Conservation (phyloP, 2,888 invertebrate species). For the Cryptus viduatorius region DNA sequence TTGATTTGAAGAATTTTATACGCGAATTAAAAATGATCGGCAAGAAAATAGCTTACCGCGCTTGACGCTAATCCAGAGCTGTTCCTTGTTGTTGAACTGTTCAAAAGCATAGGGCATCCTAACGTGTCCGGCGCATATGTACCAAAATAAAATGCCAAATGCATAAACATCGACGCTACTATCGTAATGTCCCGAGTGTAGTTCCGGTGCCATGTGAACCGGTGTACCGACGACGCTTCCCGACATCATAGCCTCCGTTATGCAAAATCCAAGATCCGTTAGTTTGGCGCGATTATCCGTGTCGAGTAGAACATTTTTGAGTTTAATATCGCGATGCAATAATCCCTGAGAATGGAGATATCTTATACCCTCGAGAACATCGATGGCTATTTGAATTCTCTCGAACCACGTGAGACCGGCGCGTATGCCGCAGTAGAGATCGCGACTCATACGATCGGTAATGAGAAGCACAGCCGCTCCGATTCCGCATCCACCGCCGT, state of each 20-base stretch:
- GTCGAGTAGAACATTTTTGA: constrained; percentile 95
- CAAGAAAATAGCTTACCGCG: constrained; percentile 87
- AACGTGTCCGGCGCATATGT: constrained; percentile 93
- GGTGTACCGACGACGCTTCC: constrained; percentile 96
- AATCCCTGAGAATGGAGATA: constrained; percentile 95
- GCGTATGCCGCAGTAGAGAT: constrained; percentile 92
- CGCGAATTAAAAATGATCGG: neutral
- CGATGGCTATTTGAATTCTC: constrained; percentile 91
- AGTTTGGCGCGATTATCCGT: constrained; percentile 90
- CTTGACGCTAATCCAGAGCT: constrained; percentile 93
- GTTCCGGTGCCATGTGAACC: constrained; percentile 96
- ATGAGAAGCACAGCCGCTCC: constrained; percentile 92
- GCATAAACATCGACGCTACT: constrained; percentile 95
- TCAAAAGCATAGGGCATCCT: constrained; percentile 92
- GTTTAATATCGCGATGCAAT: constrained; percentile 95
- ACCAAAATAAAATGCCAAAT: constrained; percentile 96
- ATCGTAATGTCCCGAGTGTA: constrained; percentile 92
- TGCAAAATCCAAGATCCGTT: constrained; percentile 96
- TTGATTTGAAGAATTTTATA: too few species aligned
- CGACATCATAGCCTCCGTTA: constrained; percentile 95
- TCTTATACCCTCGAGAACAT: constrained; percentile 94
- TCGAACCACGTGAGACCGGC: constrained; percentile 88
- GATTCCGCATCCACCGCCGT: constrained; percentile 87
- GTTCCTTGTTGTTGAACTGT: constrained; percentile 94
- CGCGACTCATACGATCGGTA: constrained; percentile 90